Evolutionary conservation across 2,113 vertebrate genomes (phyloP).

Genomic region (Urocitellus parryii): DNA sequence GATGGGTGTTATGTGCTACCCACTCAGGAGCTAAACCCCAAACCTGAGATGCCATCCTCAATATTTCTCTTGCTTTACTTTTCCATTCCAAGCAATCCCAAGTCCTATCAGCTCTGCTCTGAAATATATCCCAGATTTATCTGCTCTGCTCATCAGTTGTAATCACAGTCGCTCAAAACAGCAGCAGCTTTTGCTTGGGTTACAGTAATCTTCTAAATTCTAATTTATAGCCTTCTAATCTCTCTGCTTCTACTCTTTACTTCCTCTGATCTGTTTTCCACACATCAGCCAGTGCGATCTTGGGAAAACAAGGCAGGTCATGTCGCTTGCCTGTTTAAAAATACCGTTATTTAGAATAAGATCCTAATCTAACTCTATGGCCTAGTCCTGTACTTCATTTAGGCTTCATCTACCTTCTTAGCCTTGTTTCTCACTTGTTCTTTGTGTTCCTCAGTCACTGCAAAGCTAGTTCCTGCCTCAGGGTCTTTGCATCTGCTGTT

Average conservation of each 20-base stretch:
- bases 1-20: not conserved
- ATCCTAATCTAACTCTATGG: not conserved
- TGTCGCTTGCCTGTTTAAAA: not conserved
- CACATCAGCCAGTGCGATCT: not conserved
- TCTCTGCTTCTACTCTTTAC: not conserved
- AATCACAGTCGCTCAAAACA: not conserved
- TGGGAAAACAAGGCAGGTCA: constrained; percentile 16
- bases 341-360: not conserved
- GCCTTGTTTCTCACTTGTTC: not conserved
- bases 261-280: not conserved
- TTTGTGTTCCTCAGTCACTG: not conserved
- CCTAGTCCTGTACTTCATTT: not conserved
- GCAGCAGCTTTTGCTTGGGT: not conserved
- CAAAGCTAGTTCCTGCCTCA: not conserved
- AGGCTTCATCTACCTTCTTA: not conserved
- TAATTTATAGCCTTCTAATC: not conserved
- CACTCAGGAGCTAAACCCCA: not conserved
- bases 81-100: not conserved
- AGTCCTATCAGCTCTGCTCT: not conserved
- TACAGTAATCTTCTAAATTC: not conserved
- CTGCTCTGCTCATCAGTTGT: not conserved
- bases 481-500: not conserved
- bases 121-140: not conserved
- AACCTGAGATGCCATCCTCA: not conserved
- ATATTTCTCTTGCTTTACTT: not conserved